Evolutionary conservation across 2,888 invertebrate species (phyloP), one percentile per base, ranked within the genome.

Genomic region (Nebria salina): DNA sequence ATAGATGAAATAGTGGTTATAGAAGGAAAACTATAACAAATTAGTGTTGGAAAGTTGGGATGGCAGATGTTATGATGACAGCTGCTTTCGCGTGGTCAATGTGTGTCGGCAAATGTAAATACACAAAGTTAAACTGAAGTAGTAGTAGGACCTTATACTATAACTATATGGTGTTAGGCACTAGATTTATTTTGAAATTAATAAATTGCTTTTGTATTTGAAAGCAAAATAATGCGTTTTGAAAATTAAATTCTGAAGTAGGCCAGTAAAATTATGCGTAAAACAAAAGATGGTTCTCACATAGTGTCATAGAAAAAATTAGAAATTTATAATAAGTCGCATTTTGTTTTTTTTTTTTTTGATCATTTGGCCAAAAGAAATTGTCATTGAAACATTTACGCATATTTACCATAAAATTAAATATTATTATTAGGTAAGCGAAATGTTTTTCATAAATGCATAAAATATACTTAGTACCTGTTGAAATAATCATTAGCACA

Each of bases 211-310:
- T 34, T 34, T 34, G 34, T 54, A 54, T 54, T 54, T 54, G 54
- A 54, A 54, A 34, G 34, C 5, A 2, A 34, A 34, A 34, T 34
- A 34, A 34, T 34, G 34, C 34, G 34, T 34, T 34, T 54, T 54
- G 8, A 54, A 54, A 54, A 8, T 54, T 11, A 3, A 11, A 11
- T 54, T 54, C 8, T 54, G 8, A 54, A 11, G 13, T 11, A 54
- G 54, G 54, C 13, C 54, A 54, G 7, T 54, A 11, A n/a, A 8
- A 68, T n/a, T 68, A 68, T 68, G 26, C 20, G 13, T 68, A 68
- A 68, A 68, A 68, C 26, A 68, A 68, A 68, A 11, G 26, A 68
- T 25, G 9, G 68, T 68, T 25, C 68, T 68, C 26, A 68, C 15
- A 68, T 65, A 65, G n/a, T 65, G 54, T 54, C 11, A 8, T 7